Evolutionary conservation across 2,888 invertebrate species (phyloP), one percentile per base, ranked within the genome.

Genomic region (Macrophya alboannulata): DNA sequence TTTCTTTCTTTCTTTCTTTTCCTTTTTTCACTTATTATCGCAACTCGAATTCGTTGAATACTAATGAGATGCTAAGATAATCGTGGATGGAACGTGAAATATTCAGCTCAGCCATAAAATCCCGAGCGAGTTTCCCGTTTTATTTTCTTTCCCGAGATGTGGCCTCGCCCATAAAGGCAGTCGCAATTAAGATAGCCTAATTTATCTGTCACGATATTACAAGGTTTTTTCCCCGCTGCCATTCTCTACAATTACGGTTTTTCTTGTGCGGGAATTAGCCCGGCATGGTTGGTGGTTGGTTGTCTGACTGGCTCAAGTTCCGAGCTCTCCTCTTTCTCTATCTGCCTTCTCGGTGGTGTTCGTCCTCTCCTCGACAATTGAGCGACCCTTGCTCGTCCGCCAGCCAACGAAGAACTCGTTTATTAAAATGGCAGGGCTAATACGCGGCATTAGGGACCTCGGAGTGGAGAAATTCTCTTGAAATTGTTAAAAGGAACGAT

Each of bases 101-200:
- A 81, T 81, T 81, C 81, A 81, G 62, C 81, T 81, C 21, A 51
- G 43, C 59, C 62, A 59, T 81, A 59, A 59, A 81, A 62, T 59
- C 81, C 21, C 59, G 43, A 77, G 37, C 62, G 59, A 62, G 62
- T 59, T 62, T 43, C 81, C 81, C 59, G 62, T 81, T 81, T 81
- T 81, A 81, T 81, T 81, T 81, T 62, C 59, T 62, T 81, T 17
- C 40, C 62, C 59, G 62, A 81, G 62, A 81, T 81, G 51, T 51
- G 81, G 71, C 83, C 68, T 51, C 71, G 85, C 85, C 86, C 86
- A 82, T 85, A 84, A 85, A 85, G 40, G 81, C 85, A 85, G 76
- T 85, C 76, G 85, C 87, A 88, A 88, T 88, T 88, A 88, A 87
- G 87, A 88, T 88, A 88, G 87, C 84, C 87, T 85, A 87, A 88